Evolutionary conservation across 2,888 invertebrate genomes (phyloP).

Genomic region (Pammene aurita): DNA sequence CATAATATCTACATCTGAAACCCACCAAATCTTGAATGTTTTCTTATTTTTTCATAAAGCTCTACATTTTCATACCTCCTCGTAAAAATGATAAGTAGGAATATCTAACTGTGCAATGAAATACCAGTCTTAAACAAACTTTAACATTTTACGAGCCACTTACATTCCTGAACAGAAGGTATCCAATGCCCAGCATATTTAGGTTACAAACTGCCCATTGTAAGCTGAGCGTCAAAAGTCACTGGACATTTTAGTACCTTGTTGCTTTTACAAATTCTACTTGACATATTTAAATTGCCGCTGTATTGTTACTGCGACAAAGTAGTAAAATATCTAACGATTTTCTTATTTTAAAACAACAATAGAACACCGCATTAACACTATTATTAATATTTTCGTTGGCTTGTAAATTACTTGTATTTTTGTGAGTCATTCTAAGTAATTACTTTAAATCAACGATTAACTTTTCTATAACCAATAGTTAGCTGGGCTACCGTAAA

Average conservation of each 20-base stretch:
- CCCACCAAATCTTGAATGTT: no score
- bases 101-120: slow-evolving; percentile 3
- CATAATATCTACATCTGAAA: no score
- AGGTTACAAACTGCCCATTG: slow-evolving; percentile 20
- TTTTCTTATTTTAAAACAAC: neutral
- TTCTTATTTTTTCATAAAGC: neutral
- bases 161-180: slow-evolving; percentile 10
- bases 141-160: slow-evolving; percentile 7
- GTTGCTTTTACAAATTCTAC: slow-evolving; percentile 17
- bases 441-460: no score
- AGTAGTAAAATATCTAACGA: neutral
- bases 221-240: slow-evolving; percentile 7
- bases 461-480: no score
- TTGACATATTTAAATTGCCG: slow-evolving; percentile 14
- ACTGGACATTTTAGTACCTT: slow-evolving; percentile 18
- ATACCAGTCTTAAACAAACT: slow-evolving; percentile 8
- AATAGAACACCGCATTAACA: neutral
- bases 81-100: neutral
- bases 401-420: no score
- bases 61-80: neutral
- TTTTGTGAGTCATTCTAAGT: no score
- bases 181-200: slow-evolving; percentile 7
- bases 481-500: no score
- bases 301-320: neutral
- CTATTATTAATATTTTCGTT: no score